Base-by-base conservation (phyloP, 2,888 invertebrate species). In the Zhuqinia jingwanae region DNA sequence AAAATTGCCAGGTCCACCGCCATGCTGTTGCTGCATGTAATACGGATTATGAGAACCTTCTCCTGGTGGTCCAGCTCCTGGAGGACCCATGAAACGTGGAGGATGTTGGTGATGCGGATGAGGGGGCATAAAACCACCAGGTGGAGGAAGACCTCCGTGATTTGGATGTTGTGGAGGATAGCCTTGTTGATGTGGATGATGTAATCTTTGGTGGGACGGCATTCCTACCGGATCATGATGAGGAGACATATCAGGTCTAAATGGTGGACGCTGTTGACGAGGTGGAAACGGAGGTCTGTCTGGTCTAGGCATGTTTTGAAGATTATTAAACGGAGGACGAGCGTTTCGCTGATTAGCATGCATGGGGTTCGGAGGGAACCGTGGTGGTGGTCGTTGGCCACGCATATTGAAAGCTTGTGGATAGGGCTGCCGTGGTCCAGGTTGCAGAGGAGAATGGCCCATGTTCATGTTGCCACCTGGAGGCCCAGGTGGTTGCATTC, bases 221-320 rank as follows among this genome's bases (percentile, higher is more conserved):
- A 79, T 70, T 75, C 80, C 87, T 15, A 65, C 15, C 15, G 27
- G 76, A 25, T 65, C 81, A 2, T 56, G n/a, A n/a, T n/a, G 79
- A 30, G 68, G 77, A 53, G 42, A 65, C 76, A 73, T 60, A 22
- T 76, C 63, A n/a, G 75, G 85, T 25, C 60, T 53, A 11, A 60
- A 68, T 20, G 65, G 65, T 25, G 77, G 81, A 53, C 53, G 78
- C 45, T 68, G 82, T n/a, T 85, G 88, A 25, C 82, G 76, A 20
- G 84, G 73, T 30, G 17, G 85, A 56, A 68, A 70, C 10, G 73
- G 78, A 13, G 77, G 81, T 36, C 85, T 47, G 20, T 81, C 65
- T 13, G 78, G 82, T 77, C 27, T 60, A 15, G 73, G 76, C 27
- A 76, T 30, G 25, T 79, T 36, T 70, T 70, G 45, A 27, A n/a